Base-by-base conservation (phyloP, 2,888 invertebrate genomes). In the Cerceris rybyensis region DNA sequence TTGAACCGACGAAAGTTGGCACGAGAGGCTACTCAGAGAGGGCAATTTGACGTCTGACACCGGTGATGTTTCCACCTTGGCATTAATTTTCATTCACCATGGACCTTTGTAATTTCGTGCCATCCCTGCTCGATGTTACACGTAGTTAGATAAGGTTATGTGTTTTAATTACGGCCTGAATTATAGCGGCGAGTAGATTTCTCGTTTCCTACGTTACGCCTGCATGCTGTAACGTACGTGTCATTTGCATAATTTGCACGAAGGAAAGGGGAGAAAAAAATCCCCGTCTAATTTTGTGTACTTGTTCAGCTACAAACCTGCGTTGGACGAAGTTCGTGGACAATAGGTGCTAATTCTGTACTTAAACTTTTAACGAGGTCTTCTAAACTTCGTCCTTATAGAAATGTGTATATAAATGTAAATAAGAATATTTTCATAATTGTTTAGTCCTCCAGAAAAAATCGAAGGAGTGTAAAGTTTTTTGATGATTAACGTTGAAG, bases 151-250 rank as follows among this genome's bases (percentile, higher is more conserved):
- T 72, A 76, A 78, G 61, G 61, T 74, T 75, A 70, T 75, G 75
- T 70, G 72, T 83, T 84, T 85, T 83, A 82, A 84, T 84, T 83
- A 80, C 64, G 54, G 43, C 14, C 41, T 77, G 78, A 76, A 72
- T 71, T 75, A 73, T 65, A 61, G 66, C 61, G 13, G 54, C 50
- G 41, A 39, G 70, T 70, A 42, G 66, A 72, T 67, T 58, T 6
- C 57, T 50, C 43, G 61, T 49, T 67, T 61, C 42, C 52, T 8
- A 14, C 63, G 41, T 42, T 42, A 16, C 55, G 39, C 9, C 7
- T 16, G 43, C 16, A n/a, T 6, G n/a, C 49, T 13, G 43, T 13
- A 49, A 52, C 42, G 49, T 43, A 42, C 55, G 42, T 41, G 49
- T 52, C 68, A 78, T 80, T 74, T 80, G 42, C 79, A 70, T 74